A percentile compares a stretch with the other conserved stretches of the same genome.
Evolutionary conservation across 1,140 invertebrate species (phyloP).

Genomic region (Andricus grossulariae): DNA sequence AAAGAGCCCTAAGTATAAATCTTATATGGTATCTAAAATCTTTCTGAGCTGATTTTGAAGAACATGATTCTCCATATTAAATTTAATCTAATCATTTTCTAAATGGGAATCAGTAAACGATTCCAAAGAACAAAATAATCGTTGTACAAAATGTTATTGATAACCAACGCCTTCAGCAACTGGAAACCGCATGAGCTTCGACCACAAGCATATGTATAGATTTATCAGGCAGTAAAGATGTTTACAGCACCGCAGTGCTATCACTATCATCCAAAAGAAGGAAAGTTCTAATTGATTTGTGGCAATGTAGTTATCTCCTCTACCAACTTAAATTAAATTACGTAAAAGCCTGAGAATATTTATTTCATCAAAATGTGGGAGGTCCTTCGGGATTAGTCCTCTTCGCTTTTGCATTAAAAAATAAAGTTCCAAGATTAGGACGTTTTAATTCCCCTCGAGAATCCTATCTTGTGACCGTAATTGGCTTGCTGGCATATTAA

Average conservation of each 20-base stretch:
- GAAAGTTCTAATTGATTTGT: slow-evolving; percentile 72
- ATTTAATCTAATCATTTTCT: neutral
- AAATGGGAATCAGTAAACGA: neutral
- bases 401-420: neutral
- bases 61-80: neutral
- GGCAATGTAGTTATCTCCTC: slow-evolving; percentile 62
- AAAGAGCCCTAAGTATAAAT: too few relatives aligned
- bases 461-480: slow-evolving; percentile 10
- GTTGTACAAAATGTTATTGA: slow-evolving; percentile 35
- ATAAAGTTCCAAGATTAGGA: neutral
- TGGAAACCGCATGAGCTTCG: slow-evolving; percentile 22
- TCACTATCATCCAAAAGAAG: slow-evolving; percentile 65
- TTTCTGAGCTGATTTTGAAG: too few relatives aligned
- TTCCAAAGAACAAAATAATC: neutral
- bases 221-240: slow-evolving; percentile 73
- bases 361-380: neutral
- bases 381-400: slow-evolving; percentile 5
- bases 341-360: slow-evolving; percentile 42
- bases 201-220: slow-evolving; percentile 42
- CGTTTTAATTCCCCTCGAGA: neutral
- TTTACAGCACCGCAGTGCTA: slow-evolving; percentile 67
- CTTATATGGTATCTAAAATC: too few relatives aligned
- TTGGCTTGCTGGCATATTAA: neutral
- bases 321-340: slow-evolving; percentile 73
- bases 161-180: slow-evolving; percentile 1